A percentile compares a stretch with the other conserved stretches of the same genome.
Evolutionary conservation across 2,888 invertebrate species (phyloP).

Genomic region (Plemyria rubiginata): DNA sequence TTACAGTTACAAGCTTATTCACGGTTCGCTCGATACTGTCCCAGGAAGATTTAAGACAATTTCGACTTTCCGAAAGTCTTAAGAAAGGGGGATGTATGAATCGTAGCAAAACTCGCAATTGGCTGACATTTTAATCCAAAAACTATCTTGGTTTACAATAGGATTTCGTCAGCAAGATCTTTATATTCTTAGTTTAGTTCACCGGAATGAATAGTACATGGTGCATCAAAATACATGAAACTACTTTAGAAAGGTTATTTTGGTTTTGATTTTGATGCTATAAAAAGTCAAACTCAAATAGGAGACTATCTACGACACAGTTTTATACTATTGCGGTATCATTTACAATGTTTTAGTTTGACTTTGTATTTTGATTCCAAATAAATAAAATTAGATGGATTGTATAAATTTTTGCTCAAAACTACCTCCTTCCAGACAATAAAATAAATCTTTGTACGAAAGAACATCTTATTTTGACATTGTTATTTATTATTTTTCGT

Average conservation of each 20-base stretch:
- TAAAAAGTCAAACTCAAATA: not conserved
- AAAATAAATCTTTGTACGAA: no score
- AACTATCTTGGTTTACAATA: constrained; percentile 22
- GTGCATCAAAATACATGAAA: no score
- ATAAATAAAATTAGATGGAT: no score
- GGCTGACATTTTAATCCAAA: constrained; percentile 31
- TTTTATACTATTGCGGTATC: not conserved
- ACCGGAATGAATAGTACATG: no score
- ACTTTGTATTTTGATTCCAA: not conserved
- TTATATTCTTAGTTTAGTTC: constrained; percentile 5
- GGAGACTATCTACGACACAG: not conserved
- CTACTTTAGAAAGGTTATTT: no score
- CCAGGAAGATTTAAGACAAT: constrained; percentile 40
- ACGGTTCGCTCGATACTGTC: constrained; percentile 43
- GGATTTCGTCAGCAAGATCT: constrained; percentile 5
- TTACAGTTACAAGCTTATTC: constrained; percentile 41
- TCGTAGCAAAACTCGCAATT: constrained; percentile 27
- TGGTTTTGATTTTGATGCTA: no score
- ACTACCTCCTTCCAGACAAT: no score
- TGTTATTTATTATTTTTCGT: no score
- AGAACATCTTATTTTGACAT: no score
- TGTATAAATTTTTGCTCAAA: no score
- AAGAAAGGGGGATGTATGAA: constrained; percentile 21
- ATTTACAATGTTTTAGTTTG: not conserved
- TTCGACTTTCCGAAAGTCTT: constrained; percentile 32